Evolutionary conservation across 2,888 invertebrate species (phyloP).

Genomic region (Hedychridium roseum): DNA sequence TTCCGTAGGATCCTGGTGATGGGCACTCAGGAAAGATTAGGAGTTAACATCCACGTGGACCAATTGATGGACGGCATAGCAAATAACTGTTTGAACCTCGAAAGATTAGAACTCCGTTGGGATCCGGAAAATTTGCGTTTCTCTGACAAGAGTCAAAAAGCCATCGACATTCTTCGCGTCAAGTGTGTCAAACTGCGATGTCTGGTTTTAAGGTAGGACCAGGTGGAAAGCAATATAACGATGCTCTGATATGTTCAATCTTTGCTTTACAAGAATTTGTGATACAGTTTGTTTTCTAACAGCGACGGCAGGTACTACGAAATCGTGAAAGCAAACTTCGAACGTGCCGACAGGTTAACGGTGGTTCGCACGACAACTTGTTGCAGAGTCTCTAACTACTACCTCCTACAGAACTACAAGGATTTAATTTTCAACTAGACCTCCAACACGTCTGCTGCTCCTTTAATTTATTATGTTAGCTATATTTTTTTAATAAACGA

Average conservation of each 20-base stretch:
- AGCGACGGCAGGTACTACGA: slow-evolving; percentile 99
- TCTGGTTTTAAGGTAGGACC: slow-evolving; percentile 84
- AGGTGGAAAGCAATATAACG: background rate
- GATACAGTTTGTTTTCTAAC: too few relatives aligned
- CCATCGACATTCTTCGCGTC: slow-evolving; percentile 95
- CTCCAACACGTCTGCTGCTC: too few relatives aligned
- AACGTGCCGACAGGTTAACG: slow-evolving; percentile 94
- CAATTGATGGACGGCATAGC: slow-evolving; percentile 98
- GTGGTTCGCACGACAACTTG: slow-evolving; percentile 97
- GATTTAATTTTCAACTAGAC: slow-evolving; percentile 95
- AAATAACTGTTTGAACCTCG: slow-evolving; percentile 86
- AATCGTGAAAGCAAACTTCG: slow-evolving; percentile 98
- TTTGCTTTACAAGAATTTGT: too few relatives aligned
- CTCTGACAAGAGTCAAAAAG: slow-evolving; percentile 99
- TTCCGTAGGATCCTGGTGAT: slow-evolving; percentile 92
- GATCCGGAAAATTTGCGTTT: slow-evolving; percentile 98
- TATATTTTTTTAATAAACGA: too few relatives aligned
- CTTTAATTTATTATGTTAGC: too few relatives aligned
- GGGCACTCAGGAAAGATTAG: slow-evolving; percentile 96
- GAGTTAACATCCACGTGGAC: slow-evolving; percentile 96
- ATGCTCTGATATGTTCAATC: background rate
- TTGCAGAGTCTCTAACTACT: slow-evolving; percentile 93
- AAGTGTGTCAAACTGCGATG: slow-evolving; percentile 93
- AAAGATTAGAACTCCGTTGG: slow-evolving; percentile 95
- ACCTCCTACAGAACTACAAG: slow-evolving; percentile 90